Base-by-base conservation (phyloP, 2,797 vertebrate species). In the Pseudomugil gertrudae region DNA sequence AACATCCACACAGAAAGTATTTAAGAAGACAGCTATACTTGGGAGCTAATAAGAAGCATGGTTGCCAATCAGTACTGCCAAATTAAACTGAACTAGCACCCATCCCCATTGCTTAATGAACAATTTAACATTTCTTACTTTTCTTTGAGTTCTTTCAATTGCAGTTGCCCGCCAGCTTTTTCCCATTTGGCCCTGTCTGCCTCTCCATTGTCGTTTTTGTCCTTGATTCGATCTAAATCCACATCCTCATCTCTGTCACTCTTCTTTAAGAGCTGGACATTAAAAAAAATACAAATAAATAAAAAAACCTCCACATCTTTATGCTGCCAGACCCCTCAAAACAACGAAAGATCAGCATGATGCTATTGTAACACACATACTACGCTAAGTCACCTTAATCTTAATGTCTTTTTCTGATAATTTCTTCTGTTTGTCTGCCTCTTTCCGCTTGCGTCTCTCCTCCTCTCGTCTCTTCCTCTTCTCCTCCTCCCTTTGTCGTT, bases 401-500 rank as follows among this genome's bases (percentile, higher is more conserved):
- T 95, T 96, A 52, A 97, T 95, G 78, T 97, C 97, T 86, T 96
- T 97, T 65, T 98, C 98, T 29, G 95, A 94, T 19, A 95, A 69
- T 77, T 95, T 96, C 92, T 95, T 96, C 81, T 96, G 97, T 63
- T 96, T 97, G 33, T 97, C 98, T 0, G 93, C 91, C 76, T 98
- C 98, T 84, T 96, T 99, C 5, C 95, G 95, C 74, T 95, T 97
- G 75, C 94, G 95, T 56, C 94, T 94, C 88, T 99, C 98, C 63
- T 98, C 97, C 74, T 98, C 98, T 67, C 96, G 89, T 3, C 96
- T 93, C 78, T 96, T 98, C 45, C 96, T 93, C 83, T 97, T 99
- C 78, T 99, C 98, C 74, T 99, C 98, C 80, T 99, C 98, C 59
- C 97, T 89, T 68, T 96, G 92, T 0, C 96, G 93, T 67, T 98